These are phyloP conservation scores for Lepidotrigona ventralis DNA, from an alignment of 1,140 invertebrate genomes.

Conservation along the genomic window DNA sequence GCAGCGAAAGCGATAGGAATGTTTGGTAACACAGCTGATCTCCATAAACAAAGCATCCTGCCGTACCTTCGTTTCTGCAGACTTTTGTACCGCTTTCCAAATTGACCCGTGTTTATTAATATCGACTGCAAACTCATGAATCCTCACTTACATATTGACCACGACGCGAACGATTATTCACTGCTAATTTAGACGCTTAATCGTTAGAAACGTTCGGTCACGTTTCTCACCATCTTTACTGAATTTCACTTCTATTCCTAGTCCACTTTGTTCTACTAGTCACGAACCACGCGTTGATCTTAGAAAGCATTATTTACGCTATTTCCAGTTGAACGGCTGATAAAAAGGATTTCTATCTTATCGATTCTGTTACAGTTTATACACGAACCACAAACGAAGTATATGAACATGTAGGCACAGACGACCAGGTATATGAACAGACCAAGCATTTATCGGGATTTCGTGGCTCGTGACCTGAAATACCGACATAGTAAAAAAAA, in stretches of 20 bases:
- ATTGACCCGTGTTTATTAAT: slow-evolving; percentile 53
- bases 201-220: slow-evolving; percentile 65
- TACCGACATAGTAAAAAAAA: too few relatives aligned
- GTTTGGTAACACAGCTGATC: slow-evolving; percentile 77
- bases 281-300: neutral
- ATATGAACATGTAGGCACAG: too few relatives aligned
- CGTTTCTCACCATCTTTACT: slow-evolving; percentile 70
- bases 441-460: too few relatives aligned
- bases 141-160: slow-evolving; percentile 70
- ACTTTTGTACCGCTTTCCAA: slow-evolving; percentile 52
- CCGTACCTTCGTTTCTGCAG: slow-evolving; percentile 67
- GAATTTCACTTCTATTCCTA: slow-evolving; percentile 52
- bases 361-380: neutral
- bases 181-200: slow-evolving; percentile 72
- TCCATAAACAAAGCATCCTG: slow-evolving; percentile 75
- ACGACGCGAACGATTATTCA: slow-evolving; percentile 53
- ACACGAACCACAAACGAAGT: too few relatives aligned
- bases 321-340: too few relatives aligned
- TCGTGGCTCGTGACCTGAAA: too few relatives aligned
- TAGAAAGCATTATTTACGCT: neutral
- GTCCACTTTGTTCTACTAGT: slow-evolving; percentile 9
- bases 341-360: slow-evolving; percentile 5
- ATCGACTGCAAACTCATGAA: slow-evolving; percentile 47
- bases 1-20: slow-evolving; percentile 66
- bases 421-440: too few relatives aligned